These are phyloP conservation scores for Polyommatus icarus DNA, from an alignment of 2,888 invertebrate species.

Conservation along the genomic window DNA sequence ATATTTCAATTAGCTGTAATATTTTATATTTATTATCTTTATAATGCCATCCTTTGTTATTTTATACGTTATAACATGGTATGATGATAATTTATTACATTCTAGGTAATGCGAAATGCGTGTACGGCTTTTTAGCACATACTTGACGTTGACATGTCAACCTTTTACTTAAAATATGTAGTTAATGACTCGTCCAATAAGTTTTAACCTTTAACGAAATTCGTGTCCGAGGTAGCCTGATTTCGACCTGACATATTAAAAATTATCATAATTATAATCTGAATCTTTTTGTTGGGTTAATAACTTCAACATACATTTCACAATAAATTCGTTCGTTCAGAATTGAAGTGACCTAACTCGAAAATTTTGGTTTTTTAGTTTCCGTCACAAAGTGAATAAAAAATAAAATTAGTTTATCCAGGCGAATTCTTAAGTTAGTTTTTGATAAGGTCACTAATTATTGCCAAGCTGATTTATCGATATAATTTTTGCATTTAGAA, in stretches of 20 bases:
- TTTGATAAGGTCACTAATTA: too few relatives aligned
- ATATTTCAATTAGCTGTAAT: constrained; percentile 8
- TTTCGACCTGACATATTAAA: constrained; percentile 23
- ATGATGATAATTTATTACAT: constrained; percentile 3
- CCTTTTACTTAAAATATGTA: constrained; percentile 27
- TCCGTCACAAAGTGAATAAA: too few relatives aligned
- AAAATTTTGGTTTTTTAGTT: too few relatives aligned
- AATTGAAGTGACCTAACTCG: neutral
- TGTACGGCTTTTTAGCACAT: constrained; percentile 16
- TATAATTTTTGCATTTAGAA: too few relatives aligned
- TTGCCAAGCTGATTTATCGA: too few relatives aligned
- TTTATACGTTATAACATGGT: neutral
- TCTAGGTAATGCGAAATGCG: constrained; percentile 18
- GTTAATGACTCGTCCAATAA: constrained; percentile 25
- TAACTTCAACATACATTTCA: neutral
- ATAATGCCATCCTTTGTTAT: neutral
- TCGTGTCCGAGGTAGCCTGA: constrained; percentile 21
- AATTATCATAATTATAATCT: constrained; percentile 21
- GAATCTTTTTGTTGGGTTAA: constrained; percentile 3
- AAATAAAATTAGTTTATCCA: too few relatives aligned
- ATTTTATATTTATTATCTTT: constrained; percentile 1
- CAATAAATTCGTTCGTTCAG: neutral
- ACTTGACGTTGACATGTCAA: constrained; percentile 29
- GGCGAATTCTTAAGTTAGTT: too few relatives aligned
- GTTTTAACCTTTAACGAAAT: constrained; percentile 26